These are phyloP conservation scores for Glossosoma conforme DNA, from an alignment of 1,140 invertebrate genomes.

Conservation along the genomic window DNA sequence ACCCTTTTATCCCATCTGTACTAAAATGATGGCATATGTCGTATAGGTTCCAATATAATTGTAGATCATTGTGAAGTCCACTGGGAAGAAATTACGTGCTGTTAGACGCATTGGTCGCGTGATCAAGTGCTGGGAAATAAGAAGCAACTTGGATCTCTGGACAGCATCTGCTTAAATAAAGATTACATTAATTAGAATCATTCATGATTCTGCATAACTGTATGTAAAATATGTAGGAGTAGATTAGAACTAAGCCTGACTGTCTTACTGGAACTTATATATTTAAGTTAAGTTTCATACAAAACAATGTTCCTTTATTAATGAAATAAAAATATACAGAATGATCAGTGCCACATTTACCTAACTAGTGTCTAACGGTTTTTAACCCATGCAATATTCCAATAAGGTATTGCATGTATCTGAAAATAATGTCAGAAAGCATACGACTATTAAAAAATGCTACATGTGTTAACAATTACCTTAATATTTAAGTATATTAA, in stretches of 20 bases:
- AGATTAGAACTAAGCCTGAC: background rate
- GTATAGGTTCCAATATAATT: conserved; percentile 8
- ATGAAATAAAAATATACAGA: too few relatives aligned
- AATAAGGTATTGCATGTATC: too few relatives aligned
- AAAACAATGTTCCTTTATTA: too few relatives aligned
- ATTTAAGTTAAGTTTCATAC: too few relatives aligned
- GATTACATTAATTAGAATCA: background rate
- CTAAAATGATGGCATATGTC: conserved; percentile 13
- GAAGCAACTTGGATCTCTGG: background rate
- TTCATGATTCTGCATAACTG: background rate
- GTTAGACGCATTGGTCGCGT: conserved; percentile 1
- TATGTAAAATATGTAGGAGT: background rate
- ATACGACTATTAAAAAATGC: too few relatives aligned
- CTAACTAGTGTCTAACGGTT: too few relatives aligned
- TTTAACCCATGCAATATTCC: too few relatives aligned
- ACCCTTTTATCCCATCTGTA: conserved; percentile 9
- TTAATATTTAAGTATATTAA: too few relatives aligned
- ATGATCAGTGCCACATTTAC: too few relatives aligned
- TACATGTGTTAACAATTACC: too few relatives aligned
- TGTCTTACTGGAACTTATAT: too few relatives aligned
- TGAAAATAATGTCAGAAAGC: too few relatives aligned
- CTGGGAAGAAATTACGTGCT: conserved; percentile 6
- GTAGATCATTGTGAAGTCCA: conserved; percentile 6
- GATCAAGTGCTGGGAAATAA: background rate
- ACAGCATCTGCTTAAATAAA: background rate